Evolutionary conservation across 92 coral and sea anemone genomes (phyloP).

Genomic region (Phenganax marumi): DNA sequence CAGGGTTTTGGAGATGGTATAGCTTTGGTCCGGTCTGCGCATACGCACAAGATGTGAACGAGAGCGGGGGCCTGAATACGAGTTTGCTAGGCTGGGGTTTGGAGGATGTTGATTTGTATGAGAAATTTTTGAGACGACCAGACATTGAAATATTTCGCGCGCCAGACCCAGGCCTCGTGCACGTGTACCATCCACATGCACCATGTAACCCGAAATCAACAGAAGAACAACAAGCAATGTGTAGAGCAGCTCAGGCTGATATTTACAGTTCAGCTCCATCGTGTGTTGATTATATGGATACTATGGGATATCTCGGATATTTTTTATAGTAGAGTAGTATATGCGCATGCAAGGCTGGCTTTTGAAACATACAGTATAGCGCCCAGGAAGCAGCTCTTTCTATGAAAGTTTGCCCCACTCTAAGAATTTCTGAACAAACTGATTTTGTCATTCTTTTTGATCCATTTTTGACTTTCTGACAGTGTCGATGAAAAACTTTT

Average conservation of each 20-base stretch:
- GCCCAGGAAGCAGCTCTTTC: not conserved
- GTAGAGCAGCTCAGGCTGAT: conserved; percentile 38
- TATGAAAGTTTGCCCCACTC: not conserved
- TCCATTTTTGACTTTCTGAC: too few species aligned
- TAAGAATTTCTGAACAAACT: too few species aligned
- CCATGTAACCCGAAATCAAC: conserved; percentile 31
- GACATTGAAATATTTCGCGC: conserved; percentile 45
- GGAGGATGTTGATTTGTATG: conserved; percentile 37
- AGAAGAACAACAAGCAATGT: conserved; percentile 39
- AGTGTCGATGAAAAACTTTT: too few species aligned
- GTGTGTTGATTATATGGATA: conserved; percentile 19
- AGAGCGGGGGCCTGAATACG: conserved; percentile 31
- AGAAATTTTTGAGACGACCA: conserved; percentile 23
- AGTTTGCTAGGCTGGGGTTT: conserved; percentile 29
- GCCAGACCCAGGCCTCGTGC: conserved; percentile 44
- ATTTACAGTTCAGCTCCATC: conserved; percentile 23
- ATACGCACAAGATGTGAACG: conserved; percentile 32
- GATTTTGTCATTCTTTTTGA: too few species aligned
- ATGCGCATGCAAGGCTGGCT: not conserved
- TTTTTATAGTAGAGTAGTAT: conserved; percentile 1
- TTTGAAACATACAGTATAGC: not conserved
- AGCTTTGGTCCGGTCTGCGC: conserved; percentile 37
- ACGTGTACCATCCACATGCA: conserved; percentile 43
- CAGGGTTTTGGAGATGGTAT: conserved; percentile 43
- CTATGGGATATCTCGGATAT: conserved; percentile 25